Base-by-base conservation (phyloP, 2,797 vertebrate species). In the Kryptolebias ocellatus region DNA sequence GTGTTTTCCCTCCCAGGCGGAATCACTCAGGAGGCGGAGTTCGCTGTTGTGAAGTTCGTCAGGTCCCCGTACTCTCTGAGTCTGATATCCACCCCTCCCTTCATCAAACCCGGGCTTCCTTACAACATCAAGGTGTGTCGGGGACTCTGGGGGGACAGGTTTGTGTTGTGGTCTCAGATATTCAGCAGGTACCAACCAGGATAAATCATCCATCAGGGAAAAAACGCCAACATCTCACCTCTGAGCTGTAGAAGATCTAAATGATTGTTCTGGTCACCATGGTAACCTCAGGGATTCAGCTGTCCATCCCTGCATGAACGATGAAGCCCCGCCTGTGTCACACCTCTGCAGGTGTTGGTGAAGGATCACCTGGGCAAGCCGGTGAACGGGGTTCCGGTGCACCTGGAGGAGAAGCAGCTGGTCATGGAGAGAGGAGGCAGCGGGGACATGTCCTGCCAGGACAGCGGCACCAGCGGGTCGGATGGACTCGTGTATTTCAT, bases 41-140 rank as follows among this genome's bases (percentile, higher is more conserved):
- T 96, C 37, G 7, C 91, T 8, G 87, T 85, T 1, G 91, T 98
- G 67, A 95, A 84, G 74, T 98, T 95, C 37, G 81, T 94, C 20
- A 79, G 91, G 39, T 95, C 94, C 34, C 98, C 98, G 0, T 99
- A 95, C 87, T 93, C 75, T 31, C 45, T 98, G 79, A 92, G 78
- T 49, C 88, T 98, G 85, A 71, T 97, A 52, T 95, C 95, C 9
- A 98, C 98, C 4, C 93, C 98, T 24, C 95, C 93, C 11, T 99
- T 95, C 83, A 91, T 99, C 91, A 99, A 97, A 83, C 97, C 97
- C 1, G 94, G 94, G 15, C 94, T 99, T 56, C 96, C 97, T 0
- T 98, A 95, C 77, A 84, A 85, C 62, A 82, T 98, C 64, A 96
- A 95, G 95, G 98, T 89, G 24, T 15, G 77, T 31, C 44, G 28